Evolutionary conservation across 2,113 vertebrate genomes (phyloP).

Genomic region (Laticauda colubrina): DNA sequence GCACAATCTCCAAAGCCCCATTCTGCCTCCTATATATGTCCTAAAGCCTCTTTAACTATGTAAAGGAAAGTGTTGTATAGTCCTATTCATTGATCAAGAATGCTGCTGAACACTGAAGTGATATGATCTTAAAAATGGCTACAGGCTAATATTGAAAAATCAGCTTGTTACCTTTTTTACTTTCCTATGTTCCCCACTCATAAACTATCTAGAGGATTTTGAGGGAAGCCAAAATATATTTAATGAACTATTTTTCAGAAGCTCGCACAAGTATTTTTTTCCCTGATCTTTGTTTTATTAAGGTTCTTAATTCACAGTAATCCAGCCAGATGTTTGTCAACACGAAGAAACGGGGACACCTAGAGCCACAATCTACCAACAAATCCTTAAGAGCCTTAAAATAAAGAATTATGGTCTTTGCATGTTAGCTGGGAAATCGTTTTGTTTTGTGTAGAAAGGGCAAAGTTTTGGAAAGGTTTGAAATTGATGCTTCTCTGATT

Average conservation of each 20-base stretch:
- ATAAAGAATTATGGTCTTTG: background rate
- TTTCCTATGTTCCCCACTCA: background rate
- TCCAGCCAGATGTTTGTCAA: background rate
- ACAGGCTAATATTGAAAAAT: background rate
- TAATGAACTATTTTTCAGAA: background rate
- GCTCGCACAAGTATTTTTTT: background rate
- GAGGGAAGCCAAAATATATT: background rate
- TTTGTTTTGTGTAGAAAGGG: conserved; percentile 12
- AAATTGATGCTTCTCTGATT: conserved; percentile 29
- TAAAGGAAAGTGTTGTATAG: background rate
- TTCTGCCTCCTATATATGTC: background rate
- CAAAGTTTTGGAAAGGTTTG: conserved; percentile 27
- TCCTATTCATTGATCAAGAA: background rate
- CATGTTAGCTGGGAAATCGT: background rate
- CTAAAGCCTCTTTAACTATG: background rate
- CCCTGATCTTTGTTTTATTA: background rate
- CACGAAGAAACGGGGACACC: background rate
- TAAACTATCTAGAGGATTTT: background rate
- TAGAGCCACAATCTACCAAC: background rate
- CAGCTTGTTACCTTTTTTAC: background rate
- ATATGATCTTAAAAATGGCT: background rate
- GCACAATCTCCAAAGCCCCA: background rate
- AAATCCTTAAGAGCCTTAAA: background rate
- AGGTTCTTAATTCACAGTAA: background rate
- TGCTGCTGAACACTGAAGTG: background rate